Percentiles rank a stretch among this genome's conserved stretches.
Evolutionary conservation across 92 coral and sea anemone genomes (phyloP).

Genomic region (Epizoanthus scotinus): DNA sequence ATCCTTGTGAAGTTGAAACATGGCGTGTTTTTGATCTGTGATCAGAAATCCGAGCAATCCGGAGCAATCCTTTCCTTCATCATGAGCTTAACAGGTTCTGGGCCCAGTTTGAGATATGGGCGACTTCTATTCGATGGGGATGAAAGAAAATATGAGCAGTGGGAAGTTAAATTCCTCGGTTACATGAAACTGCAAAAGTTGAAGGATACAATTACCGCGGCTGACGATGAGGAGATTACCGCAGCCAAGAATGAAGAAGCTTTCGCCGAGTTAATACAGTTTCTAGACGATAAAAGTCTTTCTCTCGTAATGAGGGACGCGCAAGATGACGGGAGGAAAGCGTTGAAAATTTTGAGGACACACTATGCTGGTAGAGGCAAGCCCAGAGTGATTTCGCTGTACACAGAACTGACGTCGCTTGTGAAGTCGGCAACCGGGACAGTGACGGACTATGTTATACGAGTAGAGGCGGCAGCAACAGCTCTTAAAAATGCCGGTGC

Average conservation of each 20-base stretch:
- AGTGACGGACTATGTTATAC: conserved; percentile 43
- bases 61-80: not conserved
- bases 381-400: conserved; percentile 46
- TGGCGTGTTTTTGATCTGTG: no score
- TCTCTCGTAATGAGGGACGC: conserved; percentile 49
- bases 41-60: no score
- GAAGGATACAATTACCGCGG: conserved; percentile 23
- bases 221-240: conserved; percentile 16
- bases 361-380: conserved; percentile 33
- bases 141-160: conserved; percentile 49
- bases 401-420: conserved; percentile 49
- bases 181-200: conserved; percentile 43
- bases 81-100: conserved; percentile 59
- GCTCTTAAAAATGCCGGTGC: conserved; percentile 45
- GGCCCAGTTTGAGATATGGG: conserved; percentile 54
- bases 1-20: no score
- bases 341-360: conserved; percentile 15
- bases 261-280: conserved; percentile 44
- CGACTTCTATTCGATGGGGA: conserved; percentile 55
- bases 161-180: conserved; percentile 55
- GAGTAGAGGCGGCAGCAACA: conserved; percentile 55
- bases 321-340: conserved; percentile 45
- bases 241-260: conserved; percentile 45
- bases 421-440: conserved; percentile 28
- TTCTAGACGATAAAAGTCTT: conserved; percentile 42